These are phyloP conservation scores for Melanostoma scalare DNA, from an alignment of 2,888 invertebrate genomes.

Conservation along the genomic window DNA sequence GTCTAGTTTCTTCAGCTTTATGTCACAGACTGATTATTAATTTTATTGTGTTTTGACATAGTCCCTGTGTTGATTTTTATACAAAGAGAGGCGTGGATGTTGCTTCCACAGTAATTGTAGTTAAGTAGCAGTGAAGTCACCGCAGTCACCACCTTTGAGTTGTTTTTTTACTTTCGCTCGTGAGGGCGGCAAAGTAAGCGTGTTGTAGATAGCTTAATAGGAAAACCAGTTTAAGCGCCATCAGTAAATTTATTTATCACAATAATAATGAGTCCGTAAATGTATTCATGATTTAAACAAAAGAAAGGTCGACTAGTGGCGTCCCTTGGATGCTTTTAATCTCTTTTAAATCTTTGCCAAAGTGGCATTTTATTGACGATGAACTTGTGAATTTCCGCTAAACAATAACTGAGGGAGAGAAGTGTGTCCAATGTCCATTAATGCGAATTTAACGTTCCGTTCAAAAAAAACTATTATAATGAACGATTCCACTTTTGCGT, in stretches of 20 bases:
- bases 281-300: not conserved
- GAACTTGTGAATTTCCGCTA: not conserved
- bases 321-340: not conserved
- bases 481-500: too few species aligned
- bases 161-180: not conserved
- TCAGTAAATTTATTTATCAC: conserved; percentile 11
- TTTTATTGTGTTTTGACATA: conserved; percentile 1
- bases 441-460: too few species aligned
- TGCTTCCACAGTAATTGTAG: conserved; percentile 12
- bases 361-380: not conserved
- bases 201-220: conserved; percentile 7
- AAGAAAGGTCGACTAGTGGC: not conserved
- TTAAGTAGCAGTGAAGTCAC: not conserved
- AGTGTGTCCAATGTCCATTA: too few species aligned
- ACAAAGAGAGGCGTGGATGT: conserved; percentile 5
- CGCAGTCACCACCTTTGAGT: conserved; percentile 20
- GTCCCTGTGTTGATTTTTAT: conserved; percentile 8
- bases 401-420: too few species aligned
- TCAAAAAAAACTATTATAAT: too few species aligned
- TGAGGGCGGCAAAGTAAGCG: not conserved
- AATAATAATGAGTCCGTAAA: not conserved
- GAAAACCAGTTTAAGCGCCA: conserved; percentile 23
- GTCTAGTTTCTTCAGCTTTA: conserved; percentile 39
- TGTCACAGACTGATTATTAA: conserved; percentile 47
- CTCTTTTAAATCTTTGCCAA: conserved; percentile 27